These are phyloP conservation scores for Agriopis leucophaearia DNA, from an alignment of 2,888 invertebrate genomes.

Conservation along the genomic window DNA sequence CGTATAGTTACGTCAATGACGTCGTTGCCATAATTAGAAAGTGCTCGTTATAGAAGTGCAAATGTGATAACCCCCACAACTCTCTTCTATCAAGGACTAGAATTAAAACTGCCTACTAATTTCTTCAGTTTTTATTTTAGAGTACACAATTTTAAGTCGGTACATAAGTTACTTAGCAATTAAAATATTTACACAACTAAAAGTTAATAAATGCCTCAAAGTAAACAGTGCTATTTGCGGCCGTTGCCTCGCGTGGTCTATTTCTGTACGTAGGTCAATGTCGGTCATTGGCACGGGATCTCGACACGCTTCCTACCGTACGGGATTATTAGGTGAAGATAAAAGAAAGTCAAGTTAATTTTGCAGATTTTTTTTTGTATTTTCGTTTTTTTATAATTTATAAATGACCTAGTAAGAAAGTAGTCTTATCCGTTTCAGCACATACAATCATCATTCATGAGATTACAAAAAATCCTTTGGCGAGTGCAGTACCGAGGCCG, in stretches of 20 bases:
- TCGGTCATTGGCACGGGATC: constrained; percentile 57
- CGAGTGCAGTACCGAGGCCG: constrained; percentile 86
- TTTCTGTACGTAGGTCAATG: constrained; percentile 76
- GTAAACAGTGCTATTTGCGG: constrained; percentile 50
- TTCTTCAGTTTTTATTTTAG: constrained; percentile 33
- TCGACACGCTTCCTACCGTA: constrained; percentile 11
- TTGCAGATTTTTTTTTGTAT: constrained; percentile 84
- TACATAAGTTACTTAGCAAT: constrained; percentile 39
- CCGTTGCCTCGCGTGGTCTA: constrained; percentile 55
- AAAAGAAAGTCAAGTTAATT: constrained; percentile 73
- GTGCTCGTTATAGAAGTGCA: too few relatives aligned
- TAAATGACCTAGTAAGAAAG: constrained; percentile 88
- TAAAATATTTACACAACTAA: constrained; percentile 40
- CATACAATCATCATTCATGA: constrained; percentile 87
- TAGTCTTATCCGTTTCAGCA: constrained; percentile 88
- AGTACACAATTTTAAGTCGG: constrained; percentile 35
- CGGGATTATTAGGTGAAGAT: constrained; percentile 30
- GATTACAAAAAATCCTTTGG: constrained; percentile 87
- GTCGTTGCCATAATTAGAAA: too few relatives aligned
- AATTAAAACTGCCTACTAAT: constrained; percentile 31
- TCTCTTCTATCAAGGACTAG: constrained; percentile 5
- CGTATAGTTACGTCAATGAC: too few relatives aligned
- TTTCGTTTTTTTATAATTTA: constrained; percentile 85
- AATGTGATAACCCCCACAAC: not conserved
- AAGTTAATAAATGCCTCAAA: constrained; percentile 39